Evolutionary conservation across 1,140 invertebrate species (phyloP).

Genomic region (Ridgeia piscesae): DNA sequence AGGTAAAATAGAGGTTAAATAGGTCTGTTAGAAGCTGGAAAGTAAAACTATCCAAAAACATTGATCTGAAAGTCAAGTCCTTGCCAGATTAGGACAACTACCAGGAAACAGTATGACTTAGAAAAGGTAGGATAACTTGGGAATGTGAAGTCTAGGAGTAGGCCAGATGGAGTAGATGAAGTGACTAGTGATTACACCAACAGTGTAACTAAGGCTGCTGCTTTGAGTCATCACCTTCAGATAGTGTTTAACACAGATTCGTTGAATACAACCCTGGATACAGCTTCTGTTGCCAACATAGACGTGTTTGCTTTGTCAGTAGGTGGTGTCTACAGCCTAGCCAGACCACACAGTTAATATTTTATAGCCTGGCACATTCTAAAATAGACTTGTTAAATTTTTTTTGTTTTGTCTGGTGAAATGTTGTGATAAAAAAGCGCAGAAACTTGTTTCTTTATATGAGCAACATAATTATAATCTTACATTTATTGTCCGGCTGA

Average conservation of each 20-base stretch:
- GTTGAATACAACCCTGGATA: not conserved
- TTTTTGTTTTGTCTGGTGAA: not conserved
- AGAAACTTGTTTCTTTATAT: no score
- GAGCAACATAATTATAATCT: no score
- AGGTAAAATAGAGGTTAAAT: not conserved
- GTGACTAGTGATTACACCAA: not conserved
- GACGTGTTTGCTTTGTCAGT: not conserved
- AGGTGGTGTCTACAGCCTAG: not conserved
- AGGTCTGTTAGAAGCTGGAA: not conserved
- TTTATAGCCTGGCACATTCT: not conserved
- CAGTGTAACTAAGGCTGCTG: not conserved
- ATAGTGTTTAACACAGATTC: not conserved
- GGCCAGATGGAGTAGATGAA: not conserved
- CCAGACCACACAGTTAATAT: not conserved
- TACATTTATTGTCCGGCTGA: no score
- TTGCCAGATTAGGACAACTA: not conserved
- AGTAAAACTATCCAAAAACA: not conserved
- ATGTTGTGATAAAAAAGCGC: not conserved
- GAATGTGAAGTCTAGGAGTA: not conserved
- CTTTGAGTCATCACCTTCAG: not conserved
- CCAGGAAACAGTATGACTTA: not conserved
- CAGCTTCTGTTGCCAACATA: not conserved
- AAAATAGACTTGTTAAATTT: not conserved
- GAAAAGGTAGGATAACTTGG: not conserved
- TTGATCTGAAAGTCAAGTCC: not conserved